phyloP scores from a whole-genome alignment of 2,113 vertebrate genomes.

The Corydoras maculifer region DNA sequence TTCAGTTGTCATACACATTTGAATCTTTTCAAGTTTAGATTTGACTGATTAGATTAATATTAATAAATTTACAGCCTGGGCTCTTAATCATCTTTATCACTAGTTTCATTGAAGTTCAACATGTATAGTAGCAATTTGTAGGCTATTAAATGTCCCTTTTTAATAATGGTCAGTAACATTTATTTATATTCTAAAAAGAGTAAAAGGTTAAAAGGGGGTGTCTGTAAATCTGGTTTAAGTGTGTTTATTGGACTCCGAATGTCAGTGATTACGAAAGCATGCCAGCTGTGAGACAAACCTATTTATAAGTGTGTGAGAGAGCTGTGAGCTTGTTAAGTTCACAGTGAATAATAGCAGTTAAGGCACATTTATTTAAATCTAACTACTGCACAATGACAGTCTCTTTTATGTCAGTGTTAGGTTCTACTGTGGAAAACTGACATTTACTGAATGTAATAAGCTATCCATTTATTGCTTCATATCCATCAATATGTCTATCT shows the following conservation, averaged over 20 bases:
- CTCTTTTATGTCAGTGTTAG: conserved; percentile 2
- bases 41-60: conserved; percentile 35
- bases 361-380: conserved; percentile 15
- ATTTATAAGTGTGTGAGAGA: conserved; percentile 47
- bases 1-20: neutral
- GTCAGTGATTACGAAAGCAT: conserved; percentile 31
- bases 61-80: conserved; percentile 27
- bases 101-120: conserved; percentile 14
- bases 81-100: conserved; percentile 19
- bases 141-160: neutral
- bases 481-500: no score
- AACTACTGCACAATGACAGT: conserved; percentile 14
- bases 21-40: conserved; percentile 23
- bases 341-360: conserved; percentile 39
- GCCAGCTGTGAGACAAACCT: conserved; percentile 35
- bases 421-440: neutral
- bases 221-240: conserved; percentile 30
- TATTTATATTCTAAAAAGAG: conserved; percentile 12
- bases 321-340: conserved; percentile 38
- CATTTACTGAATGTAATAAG: no score
- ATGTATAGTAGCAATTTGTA: neutral
- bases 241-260: conserved; percentile 21
- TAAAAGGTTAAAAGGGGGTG: neutral
- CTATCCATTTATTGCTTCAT: no score
- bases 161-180: neutral